Evolutionary conservation across 2,888 invertebrate species (phyloP), one percentile per base, ranked within the genome.

Genomic region (Ethmia dodecea): DNA sequence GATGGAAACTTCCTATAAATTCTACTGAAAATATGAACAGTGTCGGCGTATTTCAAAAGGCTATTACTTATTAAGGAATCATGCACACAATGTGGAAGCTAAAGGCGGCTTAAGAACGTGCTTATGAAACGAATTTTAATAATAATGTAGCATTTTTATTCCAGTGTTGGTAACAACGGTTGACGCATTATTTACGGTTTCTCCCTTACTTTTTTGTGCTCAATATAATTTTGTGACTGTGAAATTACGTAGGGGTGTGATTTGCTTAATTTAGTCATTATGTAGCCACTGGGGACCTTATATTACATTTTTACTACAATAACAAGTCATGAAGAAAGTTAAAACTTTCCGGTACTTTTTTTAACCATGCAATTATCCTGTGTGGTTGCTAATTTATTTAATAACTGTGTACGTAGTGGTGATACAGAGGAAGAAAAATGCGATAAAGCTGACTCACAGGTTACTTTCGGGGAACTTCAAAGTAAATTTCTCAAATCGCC

Each of bases 41-140:
- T 66, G 70, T 67, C 63, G 64, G 60, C 57, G 56, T 74, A 71
- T 71, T 68, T 75, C 67, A 73, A 64, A 66, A 60, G 55, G 62
- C 65, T 61, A 65, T 68, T 67, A 68, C 52, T 69, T 71, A 66
- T 69, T 65, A 67, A 65, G 64, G 59, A 72, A 73, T 71, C 71
- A 74, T 76, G 69, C 67, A 72, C 59, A 64, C 60, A 64, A 45
- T 55, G 57, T 48, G 50, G 43, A 52, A 45, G 53, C 57, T 58
- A 59, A 55, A 46, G 51, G 49, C 51, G 58, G 54, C 52, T 57
- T 58, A 62, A 63, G 44, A 38, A 43, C 52, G 43, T 45, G 58
- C 43, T 53, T 59, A 58, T 52, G 56, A 57, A 60, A 54, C 55
- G 53, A 68, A 62, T 63, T 69, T 63, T 33, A 55, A 60, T 60